phyloP scores from a whole-genome alignment of 1,140 invertebrate genomes.

The Pachyrhynchus sulphureomaculatus region DNA sequence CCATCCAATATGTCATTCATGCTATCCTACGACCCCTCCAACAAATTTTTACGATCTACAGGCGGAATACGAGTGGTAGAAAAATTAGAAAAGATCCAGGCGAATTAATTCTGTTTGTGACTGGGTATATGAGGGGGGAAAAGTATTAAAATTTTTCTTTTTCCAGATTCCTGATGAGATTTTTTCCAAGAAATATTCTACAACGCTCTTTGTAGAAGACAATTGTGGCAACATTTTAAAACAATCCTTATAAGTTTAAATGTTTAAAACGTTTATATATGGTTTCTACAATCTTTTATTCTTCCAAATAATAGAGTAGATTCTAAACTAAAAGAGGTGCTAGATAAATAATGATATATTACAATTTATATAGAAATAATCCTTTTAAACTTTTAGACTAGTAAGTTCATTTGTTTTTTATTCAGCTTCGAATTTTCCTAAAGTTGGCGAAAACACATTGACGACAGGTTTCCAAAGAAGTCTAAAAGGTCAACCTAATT shows the following conservation, averaged over 20 bases:
- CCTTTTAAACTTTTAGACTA: too few relatives aligned
- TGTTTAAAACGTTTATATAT: too few relatives aligned
- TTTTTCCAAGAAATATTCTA: constrained; percentile 52
- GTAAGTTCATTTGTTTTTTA: too few relatives aligned
- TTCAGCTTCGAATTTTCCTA: too few relatives aligned
- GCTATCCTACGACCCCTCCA: constrained; percentile 56
- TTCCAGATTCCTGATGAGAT: constrained; percentile 56
- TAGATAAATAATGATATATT: too few relatives aligned
- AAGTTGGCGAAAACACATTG: too few relatives aligned
- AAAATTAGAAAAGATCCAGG: constrained; percentile 63
- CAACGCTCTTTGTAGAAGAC: constrained; percentile 58
- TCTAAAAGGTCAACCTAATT: too few relatives aligned
- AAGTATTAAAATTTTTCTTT: constrained; percentile 57
- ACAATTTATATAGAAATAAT: too few relatives aligned
- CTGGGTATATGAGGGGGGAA: constrained; percentile 65
- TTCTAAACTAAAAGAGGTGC: too few relatives aligned
- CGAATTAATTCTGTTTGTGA: constrained; percentile 63
- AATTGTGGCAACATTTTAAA: constrained; percentile 60
- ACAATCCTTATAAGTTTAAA: constrained; percentile 1
- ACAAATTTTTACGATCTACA: constrained; percentile 62
- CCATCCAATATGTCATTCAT: constrained; percentile 56
- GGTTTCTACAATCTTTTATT: too few relatives aligned
- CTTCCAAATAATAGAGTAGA: too few relatives aligned
- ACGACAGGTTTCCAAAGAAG: too few relatives aligned
- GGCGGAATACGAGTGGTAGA: constrained; percentile 70